These are phyloP conservation scores for Linurgus olivaceus DNA, from an alignment of 2,797 vertebrate species.

Conservation along the genomic window DNA sequence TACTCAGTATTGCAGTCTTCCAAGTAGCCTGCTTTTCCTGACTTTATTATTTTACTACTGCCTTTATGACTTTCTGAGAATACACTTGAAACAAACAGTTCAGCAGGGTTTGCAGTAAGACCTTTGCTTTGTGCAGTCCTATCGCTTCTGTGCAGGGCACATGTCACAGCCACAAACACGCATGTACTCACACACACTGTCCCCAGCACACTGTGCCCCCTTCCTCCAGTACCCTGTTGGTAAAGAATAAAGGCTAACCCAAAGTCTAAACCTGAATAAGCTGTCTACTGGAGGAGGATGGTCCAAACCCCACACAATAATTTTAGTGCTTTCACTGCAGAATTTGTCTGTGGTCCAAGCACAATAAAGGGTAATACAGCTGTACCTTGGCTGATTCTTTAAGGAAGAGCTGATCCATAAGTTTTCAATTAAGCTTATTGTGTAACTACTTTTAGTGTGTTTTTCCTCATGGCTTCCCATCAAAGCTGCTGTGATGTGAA, in stretches of 20 bases:
- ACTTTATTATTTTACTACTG: not conserved
- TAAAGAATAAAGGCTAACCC: not conserved
- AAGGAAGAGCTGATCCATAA: not conserved
- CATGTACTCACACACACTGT: rapidly evolving
- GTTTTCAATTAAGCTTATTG: not conserved
- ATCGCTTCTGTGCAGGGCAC: not conserved
- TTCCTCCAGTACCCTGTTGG: not conserved
- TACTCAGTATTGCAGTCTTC: not conserved
- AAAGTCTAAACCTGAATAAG: not conserved
- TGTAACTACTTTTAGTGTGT: not conserved
- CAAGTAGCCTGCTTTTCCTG: not conserved
- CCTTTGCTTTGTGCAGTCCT: not conserved
- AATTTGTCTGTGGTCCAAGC: not conserved
- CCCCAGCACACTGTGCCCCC: not conserved
- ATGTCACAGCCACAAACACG: not conserved
- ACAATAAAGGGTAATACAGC: not conserved
- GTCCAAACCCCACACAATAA: not conserved
- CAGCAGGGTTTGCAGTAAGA: not conserved
- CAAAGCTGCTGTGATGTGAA: not conserved
- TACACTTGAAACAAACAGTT: not conserved
- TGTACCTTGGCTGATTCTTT: not conserved
- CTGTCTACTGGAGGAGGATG: not conserved
- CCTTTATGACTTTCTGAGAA: not conserved
- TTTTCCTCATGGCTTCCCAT: not conserved
- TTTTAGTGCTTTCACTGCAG: not conserved